Percentiles rank a stretch among this genome's conserved stretches.
These are phyloP conservation scores for Vanessa tameamea DNA, from an alignment of 1,140 invertebrate genomes.

Conservation along the genomic window DNA sequence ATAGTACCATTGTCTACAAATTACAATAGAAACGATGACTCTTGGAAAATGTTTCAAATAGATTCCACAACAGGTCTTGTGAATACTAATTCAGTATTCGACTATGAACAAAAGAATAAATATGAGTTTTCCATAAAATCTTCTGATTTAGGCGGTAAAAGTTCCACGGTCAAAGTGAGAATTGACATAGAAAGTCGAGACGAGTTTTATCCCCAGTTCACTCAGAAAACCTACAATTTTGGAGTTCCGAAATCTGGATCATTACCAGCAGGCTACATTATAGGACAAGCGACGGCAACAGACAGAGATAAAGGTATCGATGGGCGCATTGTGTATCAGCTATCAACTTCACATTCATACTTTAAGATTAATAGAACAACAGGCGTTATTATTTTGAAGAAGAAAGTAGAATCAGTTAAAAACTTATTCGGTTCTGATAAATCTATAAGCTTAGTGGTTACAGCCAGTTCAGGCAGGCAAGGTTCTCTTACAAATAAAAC, in stretches of 20 bases:
- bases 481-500: conserved; percentile 92
- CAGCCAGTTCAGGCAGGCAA: conserved; percentile 92
- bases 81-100: conserved; percentile 90
- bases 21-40: conserved; percentile 87
- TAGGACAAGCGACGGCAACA: conserved; percentile 93
- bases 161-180: conserved; percentile 88
- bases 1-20: conserved; percentile 84
- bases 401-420: conserved; percentile 85
- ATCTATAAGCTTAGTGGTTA: conserved; percentile 89
- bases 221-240: conserved; percentile 93
- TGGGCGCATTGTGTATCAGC: conserved; percentile 93
- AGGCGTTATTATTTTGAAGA: conserved; percentile 91
- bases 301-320: conserved; percentile 95
- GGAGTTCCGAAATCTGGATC: conserved; percentile 84
- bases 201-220: conserved; percentile 96
- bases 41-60: conserved; percentile 91
- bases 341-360: conserved; percentile 90
- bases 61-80: conserved; percentile 88
- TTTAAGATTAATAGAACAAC: conserved; percentile 96
- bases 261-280: conserved; percentile 87
- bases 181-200: conserved; percentile 95
- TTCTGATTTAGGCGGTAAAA: conserved; percentile 90
- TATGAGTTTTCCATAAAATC: conserved; percentile 93
- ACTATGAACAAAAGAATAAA: conserved; percentile 91
- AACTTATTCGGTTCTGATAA: conserved; percentile 83